Conservation (phyloP, 1,140 invertebrate genomes). For the Hyles euphorbiae region DNA sequence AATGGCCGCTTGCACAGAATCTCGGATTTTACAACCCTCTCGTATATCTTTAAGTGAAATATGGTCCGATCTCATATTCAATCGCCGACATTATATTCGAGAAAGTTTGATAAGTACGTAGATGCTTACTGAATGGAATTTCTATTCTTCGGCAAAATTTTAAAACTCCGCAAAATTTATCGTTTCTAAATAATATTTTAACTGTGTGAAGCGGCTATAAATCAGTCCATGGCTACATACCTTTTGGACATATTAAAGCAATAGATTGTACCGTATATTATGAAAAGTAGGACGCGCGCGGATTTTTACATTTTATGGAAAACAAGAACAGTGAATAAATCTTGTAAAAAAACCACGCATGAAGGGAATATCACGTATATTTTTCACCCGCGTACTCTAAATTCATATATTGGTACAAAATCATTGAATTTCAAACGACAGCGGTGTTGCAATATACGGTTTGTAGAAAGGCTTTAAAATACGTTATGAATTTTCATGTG, state of each 20-base stretch:
- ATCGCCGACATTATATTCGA: conserved; percentile 37
- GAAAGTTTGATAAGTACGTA: conserved; percentile 22
- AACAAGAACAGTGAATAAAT: too few relatives aligned
- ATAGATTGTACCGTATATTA: conserved; percentile 1
- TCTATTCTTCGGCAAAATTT: conserved; percentile 26
- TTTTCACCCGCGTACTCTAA: too few relatives aligned
- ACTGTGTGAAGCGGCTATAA: neutral
- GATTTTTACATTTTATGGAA: too few relatives aligned
- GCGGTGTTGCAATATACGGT: neutral
- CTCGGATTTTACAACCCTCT: conserved; percentile 50
- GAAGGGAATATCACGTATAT: too few relatives aligned
- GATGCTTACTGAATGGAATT: conserved; percentile 20
- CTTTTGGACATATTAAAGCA: neutral
- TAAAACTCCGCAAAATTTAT: conserved; percentile 33
- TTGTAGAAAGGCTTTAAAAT: conserved; percentile 12
- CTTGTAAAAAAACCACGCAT: too few relatives aligned
- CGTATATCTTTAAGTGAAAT: conserved; percentile 51
- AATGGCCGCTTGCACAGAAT: conserved; percentile 46
- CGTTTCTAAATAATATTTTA: conserved; percentile 29
- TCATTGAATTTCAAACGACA: too few relatives aligned
- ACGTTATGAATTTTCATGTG: conserved; percentile 20
- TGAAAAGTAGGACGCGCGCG: neutral
- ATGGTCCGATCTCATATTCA: conserved; percentile 44
- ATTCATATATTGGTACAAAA: too few relatives aligned
- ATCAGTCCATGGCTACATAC: neutral